Base-by-base conservation (phyloP, 2,113 vertebrate genomes). In the Theristicus caerulescens region DNA sequence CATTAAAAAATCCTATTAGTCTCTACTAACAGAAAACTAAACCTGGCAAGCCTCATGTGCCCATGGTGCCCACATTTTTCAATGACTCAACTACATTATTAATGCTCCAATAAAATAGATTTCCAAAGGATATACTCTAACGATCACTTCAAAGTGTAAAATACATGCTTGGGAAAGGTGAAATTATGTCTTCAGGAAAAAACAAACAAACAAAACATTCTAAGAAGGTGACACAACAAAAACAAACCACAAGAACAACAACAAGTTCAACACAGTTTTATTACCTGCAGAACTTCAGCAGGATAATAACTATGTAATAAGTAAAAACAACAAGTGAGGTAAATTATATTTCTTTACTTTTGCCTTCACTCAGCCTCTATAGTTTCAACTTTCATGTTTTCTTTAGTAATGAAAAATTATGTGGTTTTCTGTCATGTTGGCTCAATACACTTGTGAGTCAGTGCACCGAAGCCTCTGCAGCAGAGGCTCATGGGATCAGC, bases 271-370 rank as follows among this genome's bases (percentile, higher is more conserved):
- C 65, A 82, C 44, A 91, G 82, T 90, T 96, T 96, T 64, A 95
- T 71, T 88, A 97, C 83, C 67, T 85, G 65, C 71, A 87, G 74
- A 92, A 92, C 82, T 94, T 94, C 66, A 82, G 80, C 59, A 85
- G 86, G 88, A 93, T 93, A 97, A 94, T 67, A 96, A 94, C 88
- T 79, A 79, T 32, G 70, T 82, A 76, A 21, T 78, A 89, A 95
- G 76, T 62, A 93, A 64, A 94, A 94, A 58, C 47, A 97, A 86
- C 62, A 85, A 92, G n/a, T 49, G 49, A 80, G 44, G 69, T 82
- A 96, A 96, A 95, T 79, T 90, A 36, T 40, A 49, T 91, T 94
- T 92, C 84, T 96, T 96, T 88, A 90, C 72, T 92, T 97, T 94
- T 93, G 38, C 78, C 65, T 93, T 51, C 32, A 74, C 44, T 67